Evolutionary conservation across 2,888 invertebrate species (phyloP).

Genomic region (Sialis fuliginosa): DNA sequence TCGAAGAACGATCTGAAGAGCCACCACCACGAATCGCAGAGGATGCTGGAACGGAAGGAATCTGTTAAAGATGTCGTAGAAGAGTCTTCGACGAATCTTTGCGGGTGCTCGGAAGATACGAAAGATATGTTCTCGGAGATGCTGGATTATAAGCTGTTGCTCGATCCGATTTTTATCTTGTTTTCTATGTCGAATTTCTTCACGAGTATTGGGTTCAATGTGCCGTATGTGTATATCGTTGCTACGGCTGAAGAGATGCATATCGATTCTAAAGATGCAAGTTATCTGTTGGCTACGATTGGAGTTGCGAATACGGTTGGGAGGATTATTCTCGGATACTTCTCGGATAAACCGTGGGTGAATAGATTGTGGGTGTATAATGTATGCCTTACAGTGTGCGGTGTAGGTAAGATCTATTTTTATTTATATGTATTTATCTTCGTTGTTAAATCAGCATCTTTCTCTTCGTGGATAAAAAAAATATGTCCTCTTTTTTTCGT

Average conservation of each 20-base stretch:
- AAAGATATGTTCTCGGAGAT: conserved; percentile 57
- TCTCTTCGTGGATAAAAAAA: too few relatives aligned
- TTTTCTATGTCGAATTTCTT: conserved; percentile 89
- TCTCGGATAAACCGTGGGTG: conserved; percentile 78
- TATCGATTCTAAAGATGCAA: conserved; percentile 37
- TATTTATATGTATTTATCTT: too few relatives aligned
- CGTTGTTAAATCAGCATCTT: too few relatives aligned
- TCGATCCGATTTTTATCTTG: conserved; percentile 72
- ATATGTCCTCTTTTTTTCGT: too few relatives aligned
- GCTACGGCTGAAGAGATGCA: conserved; percentile 46
- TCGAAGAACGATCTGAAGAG: conserved; percentile 17
- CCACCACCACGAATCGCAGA: conserved; percentile 6
- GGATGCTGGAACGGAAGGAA: neutral
- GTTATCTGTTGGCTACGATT: conserved; percentile 59
- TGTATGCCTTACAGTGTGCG: conserved; percentile 70
- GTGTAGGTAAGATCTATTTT: conserved; percentile 46
- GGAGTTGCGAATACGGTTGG: conserved; percentile 83
- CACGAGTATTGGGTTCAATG: conserved; percentile 86
- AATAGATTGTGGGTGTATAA: conserved; percentile 86
- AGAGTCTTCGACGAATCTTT: conserved; percentile 17
- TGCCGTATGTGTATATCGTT: conserved; percentile 78
- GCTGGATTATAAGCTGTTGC: conserved; percentile 71
- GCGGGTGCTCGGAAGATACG: conserved; percentile 50
- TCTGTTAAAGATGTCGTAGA: conserved; percentile 7
- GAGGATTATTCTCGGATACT: conserved; percentile 69